Evolutionary conservation across 2,797 vertebrate genomes (phyloP).

Genomic region (Hylomyscus alleni): DNA sequence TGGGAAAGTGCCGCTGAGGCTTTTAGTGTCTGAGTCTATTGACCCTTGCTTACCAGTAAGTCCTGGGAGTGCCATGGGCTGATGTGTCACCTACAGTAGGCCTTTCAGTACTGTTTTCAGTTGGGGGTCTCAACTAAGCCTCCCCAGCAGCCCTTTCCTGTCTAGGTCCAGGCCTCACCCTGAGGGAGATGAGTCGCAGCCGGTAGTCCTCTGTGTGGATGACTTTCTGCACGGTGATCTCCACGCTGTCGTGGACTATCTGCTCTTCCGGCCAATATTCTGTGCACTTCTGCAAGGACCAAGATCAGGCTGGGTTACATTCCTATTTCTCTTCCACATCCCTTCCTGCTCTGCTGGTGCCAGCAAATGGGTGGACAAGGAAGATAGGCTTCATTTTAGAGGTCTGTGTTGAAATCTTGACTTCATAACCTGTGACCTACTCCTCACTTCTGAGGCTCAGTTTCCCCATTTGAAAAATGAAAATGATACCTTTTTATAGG

Average conservation of each 20-base stretch:
- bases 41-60: neutral
- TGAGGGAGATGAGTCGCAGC: slow-evolving; percentile 96
- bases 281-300: slow-evolving; percentile 95
- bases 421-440: neutral
- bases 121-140: neutral
- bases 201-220: slow-evolving; percentile 98
- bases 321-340: fast-evolving
- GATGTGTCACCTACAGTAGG: neutral
- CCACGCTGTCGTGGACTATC: slow-evolving; percentile 94
- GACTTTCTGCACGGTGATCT: slow-evolving; percentile 94
- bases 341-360: neutral
- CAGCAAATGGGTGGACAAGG: neutral
- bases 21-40: neutral
- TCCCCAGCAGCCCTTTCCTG: neutral
- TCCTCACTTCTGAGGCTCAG: slow-evolving; percentile 24
- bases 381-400: neutral
- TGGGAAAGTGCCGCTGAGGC: neutral
- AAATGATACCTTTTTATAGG: neutral
- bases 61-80: neutral
- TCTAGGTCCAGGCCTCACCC: slow-evolving; percentile 89
- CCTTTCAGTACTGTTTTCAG: neutral
- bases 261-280: slow-evolving; percentile 99
- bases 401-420: neutral
- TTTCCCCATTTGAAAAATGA: slow-evolving; percentile 52
- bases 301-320: neutral